Base-by-base conservation (phyloP, 2,888 invertebrate genomes). In the Andricus quercusramuli region DNA sequence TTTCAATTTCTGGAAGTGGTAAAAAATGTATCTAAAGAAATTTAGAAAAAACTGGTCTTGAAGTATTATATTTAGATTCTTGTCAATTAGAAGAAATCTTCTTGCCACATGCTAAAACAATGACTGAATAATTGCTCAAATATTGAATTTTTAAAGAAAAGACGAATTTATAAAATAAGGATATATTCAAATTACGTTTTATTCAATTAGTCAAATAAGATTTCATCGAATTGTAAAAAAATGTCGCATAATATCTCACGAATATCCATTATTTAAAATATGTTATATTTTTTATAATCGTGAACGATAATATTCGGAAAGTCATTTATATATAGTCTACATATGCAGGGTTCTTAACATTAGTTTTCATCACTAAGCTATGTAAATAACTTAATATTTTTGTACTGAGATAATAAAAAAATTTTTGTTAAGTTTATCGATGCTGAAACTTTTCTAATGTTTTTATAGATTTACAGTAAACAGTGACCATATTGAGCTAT, bases 111-210 rank as follows among this genome's bases (percentile, higher is more conserved):
- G 17, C 5, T 64, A 5, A 64, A n/a, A 62, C n/a, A 29, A 6
- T 29, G 25, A 64, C 64, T 64, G 64, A 64, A 64, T 64, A 64
- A 64, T 25, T 64, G 64, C 64, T 64, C 64, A 64, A 25, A 62
- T 25, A 62, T 15, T 62, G 17, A 17, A 62, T 59, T 59, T 5
- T 47, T 5, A 17, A 17, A 17, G 22, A 11, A 59, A 59, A 59
- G 59, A 59, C 59, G 22, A 47, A 47, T 59, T 22, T 59, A 59
- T n/a, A 9, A 59, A 59, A 59, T 59, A 59, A 59, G 59, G 59
- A 59, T 59, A 11, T 59, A 22, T 22, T 17, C 5, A 47, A 17
- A 47, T 17, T 47, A 47, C 17, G 47, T 17, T 47, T 17, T 17
- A 1, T 17, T 6, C 0, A 47, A 47, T 17, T 5, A 47, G 4